Percentiles rank a stretch among this genome's conserved stretches.
Conservation (phyloP, 2,113 vertebrate genomes). For the Chitala chitala region DNA sequence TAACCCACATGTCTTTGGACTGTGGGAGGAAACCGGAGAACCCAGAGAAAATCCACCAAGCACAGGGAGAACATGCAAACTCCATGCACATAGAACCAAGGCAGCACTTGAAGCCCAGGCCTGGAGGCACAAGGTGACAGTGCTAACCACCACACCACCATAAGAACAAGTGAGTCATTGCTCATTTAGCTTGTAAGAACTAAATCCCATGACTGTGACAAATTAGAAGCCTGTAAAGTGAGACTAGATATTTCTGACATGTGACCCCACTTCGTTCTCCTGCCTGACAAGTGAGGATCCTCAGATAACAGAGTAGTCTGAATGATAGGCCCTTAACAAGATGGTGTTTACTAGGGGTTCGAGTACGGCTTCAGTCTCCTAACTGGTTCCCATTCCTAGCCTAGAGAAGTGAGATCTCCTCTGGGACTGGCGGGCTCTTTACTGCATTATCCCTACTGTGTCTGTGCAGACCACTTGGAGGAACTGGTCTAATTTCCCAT, state of each 20-base stretch:
- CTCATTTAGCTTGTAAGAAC: too few relatives aligned
- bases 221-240: background rate
- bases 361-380: background rate
- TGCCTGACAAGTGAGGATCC: background rate
- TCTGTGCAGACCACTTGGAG: constrained; percentile 32
- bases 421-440: background rate
- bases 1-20: too few relatives aligned
- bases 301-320: background rate
- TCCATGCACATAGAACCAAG: too few relatives aligned
- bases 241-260: background rate
- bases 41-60: too few relatives aligned
- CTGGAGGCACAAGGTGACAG: too few relatives aligned
- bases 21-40: too few relatives aligned
- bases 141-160: too few relatives aligned
- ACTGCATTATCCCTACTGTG: background rate
- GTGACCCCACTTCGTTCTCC: background rate
- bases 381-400: background rate
- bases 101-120: too few relatives aligned
- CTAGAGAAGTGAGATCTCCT: background rate
- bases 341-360: background rate
- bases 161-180: background rate
- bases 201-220: background rate
- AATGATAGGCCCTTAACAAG: constrained; percentile 5
- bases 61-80: too few relatives aligned
- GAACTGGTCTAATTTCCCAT: constrained; percentile 40